phyloP scores from a whole-genome alignment of 37 sponge, comb jelly and placozoan species.

The Diacarnus erythraeanus region DNA sequence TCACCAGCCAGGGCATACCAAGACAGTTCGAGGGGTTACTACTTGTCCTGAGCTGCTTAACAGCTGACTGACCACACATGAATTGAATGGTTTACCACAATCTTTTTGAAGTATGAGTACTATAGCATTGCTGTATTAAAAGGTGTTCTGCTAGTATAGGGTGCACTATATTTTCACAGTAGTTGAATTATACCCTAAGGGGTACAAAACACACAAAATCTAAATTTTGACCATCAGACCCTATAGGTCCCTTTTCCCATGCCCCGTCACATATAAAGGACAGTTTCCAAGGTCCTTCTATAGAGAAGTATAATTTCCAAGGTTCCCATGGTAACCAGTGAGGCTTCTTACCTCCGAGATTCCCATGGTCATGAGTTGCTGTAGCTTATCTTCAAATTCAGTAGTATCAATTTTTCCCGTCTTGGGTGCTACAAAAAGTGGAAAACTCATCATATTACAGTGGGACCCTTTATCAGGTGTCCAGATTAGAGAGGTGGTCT shows the following conservation, averaged over 20 bases:
- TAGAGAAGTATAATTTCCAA: not conserved
- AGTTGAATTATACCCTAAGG: not conserved
- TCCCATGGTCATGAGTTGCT: constrained; percentile 70
- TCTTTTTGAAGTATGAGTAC: not conserved
- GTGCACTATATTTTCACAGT: not conserved
- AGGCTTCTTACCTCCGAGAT: constrained; percentile 51
- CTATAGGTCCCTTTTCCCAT: constrained; percentile 30
- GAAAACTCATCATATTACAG: not conserved
- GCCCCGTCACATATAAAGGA: constrained; percentile 23
- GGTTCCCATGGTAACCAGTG: not conserved
- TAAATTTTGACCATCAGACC: not conserved
- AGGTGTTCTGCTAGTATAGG: not conserved
- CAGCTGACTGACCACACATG: not conserved
- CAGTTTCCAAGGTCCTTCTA: too few relatives aligned
- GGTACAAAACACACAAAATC: not conserved
- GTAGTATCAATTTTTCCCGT: constrained; percentile 18
- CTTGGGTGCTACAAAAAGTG: constrained; percentile 19
- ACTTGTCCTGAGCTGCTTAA: not conserved
- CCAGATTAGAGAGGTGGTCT: too few relatives aligned
- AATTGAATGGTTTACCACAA: not conserved
- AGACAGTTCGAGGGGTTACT: constrained; percentile 14
- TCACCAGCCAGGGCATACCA: constrained; percentile 34
- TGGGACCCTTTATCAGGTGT: too few relatives aligned
- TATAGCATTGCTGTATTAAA: not conserved
- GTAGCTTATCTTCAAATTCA: constrained; percentile 61